These are phyloP conservation scores for Sinopyrophorus schimmeli DNA, from an alignment of 2,888 invertebrate species.

Conservation along the genomic window DNA sequence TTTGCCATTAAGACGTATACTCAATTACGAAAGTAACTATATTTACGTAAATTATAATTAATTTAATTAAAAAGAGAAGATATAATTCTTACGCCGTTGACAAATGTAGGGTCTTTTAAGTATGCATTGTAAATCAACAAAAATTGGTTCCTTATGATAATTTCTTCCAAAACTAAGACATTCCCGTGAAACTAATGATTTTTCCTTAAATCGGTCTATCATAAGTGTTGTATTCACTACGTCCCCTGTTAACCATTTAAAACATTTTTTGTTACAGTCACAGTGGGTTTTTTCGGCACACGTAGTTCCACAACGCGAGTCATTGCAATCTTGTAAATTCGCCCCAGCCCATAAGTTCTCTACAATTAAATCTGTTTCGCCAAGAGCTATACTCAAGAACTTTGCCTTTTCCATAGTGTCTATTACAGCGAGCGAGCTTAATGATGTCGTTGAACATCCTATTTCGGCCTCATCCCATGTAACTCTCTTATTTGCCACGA, in stretches of 20 bases:
- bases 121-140: conserved; percentile 58
- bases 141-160: conserved; percentile 58
- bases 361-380: conserved; percentile 8
- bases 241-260: conserved; percentile 7
- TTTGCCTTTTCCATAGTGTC: not conserved
- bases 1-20: too few relatives aligned
- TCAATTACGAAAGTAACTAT: too few relatives aligned
- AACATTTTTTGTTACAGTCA: not conserved
- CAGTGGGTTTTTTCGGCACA: too few relatives aligned
- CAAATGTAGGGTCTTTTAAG: conserved; percentile 48
- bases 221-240: not conserved
- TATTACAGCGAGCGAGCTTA: conserved; percentile 7
- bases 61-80: not conserved
- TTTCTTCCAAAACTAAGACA: conserved; percentile 55
- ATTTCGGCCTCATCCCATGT: conserved; percentile 14
- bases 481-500: conserved; percentile 1
- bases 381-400: conserved; percentile 9
- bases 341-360: conserved; percentile 15
- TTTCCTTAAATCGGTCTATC: not conserved
- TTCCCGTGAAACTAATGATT: not conserved
- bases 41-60: too few relatives aligned
- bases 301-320: not conserved
- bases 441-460: not conserved
- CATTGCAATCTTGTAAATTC: not conserved
- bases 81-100: conserved; percentile 6